Base-by-base conservation (phyloP, 1,140 invertebrate genomes). In the Drosophila gunungcola region DNA sequence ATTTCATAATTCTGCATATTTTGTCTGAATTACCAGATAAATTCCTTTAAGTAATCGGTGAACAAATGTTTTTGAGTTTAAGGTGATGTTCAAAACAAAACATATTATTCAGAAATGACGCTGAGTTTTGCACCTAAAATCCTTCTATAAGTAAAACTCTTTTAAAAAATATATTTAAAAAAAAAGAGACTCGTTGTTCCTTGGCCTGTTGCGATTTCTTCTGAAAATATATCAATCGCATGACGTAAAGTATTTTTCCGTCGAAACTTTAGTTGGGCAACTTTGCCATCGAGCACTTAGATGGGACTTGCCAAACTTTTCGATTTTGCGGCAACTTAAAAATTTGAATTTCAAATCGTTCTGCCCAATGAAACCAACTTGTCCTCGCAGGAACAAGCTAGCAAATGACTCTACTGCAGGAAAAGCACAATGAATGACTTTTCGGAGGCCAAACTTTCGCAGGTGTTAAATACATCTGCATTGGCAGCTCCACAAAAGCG, bases 391-490 rank as follows among this genome's bases (percentile, higher is more conserved):
- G 65, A 70, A 74, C 29, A 54, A 29, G 68, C 69, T 72, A 41
- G 63, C 72, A 75, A 74, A 75, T 74, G 51, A 75, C 72, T 64
- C 51, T 41, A 32, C 69, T 49, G 69, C 52, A 42, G 51, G 34
- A 27, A 39, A 63, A 45, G 41, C 57, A 27, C 21, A 45, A 48
- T 52, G 68, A 72, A 53, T 73, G 53, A 72, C 38, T 60, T 54
- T 62, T 49, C 13, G 29, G 29, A 9, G 43, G 10, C 39, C 32
- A 45, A 68, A 76, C 64, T 56, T 79, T 72, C 62, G 32, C 39
- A 78, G 57, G 61, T 89, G 84, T 64, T 84, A 84, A 72, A 72
- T 73, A 52, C 70, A 64, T 76, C 63, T 76, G 72, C 60, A 72
- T 57, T 70, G 64, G 64, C 51, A 54, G 38, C 63, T n/a, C 34